Percentiles rank a stretch among this genome's conserved stretches.
Evolutionary conservation across 2,113 vertebrate genomes (phyloP).

Genomic region (Pituophis catenifer): DNA sequence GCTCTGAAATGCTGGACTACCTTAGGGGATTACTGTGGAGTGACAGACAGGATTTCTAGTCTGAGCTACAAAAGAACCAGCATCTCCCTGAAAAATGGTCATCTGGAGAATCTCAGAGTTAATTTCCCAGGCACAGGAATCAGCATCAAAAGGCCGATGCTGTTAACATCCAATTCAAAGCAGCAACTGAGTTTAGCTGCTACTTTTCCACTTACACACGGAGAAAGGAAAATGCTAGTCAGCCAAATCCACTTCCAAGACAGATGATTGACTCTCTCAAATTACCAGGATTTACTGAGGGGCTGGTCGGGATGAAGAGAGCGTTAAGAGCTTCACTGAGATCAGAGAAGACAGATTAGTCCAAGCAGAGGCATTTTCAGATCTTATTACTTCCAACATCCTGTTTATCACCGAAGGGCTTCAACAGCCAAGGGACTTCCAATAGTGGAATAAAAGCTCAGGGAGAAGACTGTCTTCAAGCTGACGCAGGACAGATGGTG

Average conservation of each 20-base stretch:
- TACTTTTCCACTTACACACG: not conserved
- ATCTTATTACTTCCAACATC: not conserved
- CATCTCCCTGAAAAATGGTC: not conserved
- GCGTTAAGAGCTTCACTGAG: not conserved
- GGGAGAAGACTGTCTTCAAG: not conserved
- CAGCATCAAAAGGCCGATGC: not conserved
- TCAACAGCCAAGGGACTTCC: not conserved
- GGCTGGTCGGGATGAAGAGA: not conserved
- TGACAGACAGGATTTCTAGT: not conserved
- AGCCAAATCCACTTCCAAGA: not conserved
- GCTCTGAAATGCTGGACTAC: not conserved
- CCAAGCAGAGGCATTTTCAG: not conserved
- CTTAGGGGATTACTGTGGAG: not conserved
- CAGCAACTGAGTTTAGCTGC: not conserved
- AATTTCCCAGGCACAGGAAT: not conserved
- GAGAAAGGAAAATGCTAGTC: not conserved
- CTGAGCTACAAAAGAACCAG: not conserved
- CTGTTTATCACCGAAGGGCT: not conserved
- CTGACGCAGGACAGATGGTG: too few species aligned
- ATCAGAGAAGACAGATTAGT: not conserved
- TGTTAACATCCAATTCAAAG: not conserved
- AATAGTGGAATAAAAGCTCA: not conserved
- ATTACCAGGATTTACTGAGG: constrained; percentile 1
- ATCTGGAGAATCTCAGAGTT: not conserved
- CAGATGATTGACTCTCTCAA: not conserved